These are phyloP conservation scores for Sapayoa aenigma DNA, from an alignment of 2,113 vertebrate species.

Conservation along the genomic window DNA sequence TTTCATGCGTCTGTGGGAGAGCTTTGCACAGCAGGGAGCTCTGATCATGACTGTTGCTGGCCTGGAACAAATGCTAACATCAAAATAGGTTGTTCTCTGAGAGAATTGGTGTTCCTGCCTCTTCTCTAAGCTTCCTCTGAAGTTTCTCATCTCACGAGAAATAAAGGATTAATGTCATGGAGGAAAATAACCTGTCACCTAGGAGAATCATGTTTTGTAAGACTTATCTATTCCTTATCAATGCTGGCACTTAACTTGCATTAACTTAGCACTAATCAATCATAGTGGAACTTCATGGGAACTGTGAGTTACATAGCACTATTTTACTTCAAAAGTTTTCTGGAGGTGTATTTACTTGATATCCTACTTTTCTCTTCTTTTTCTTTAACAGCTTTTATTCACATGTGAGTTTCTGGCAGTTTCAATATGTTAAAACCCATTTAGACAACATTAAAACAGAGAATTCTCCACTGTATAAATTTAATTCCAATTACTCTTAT, in stretches of 20 bases:
- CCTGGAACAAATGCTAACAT: not conserved
- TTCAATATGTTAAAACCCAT: conserved; percentile 71
- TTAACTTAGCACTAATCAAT: not conserved
- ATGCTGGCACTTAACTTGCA: not conserved
- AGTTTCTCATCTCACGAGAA: not conserved
- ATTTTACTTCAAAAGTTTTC: conserved; percentile 24
- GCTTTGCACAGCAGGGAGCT: not conserved
- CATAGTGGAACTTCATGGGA: not conserved
- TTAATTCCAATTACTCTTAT: conserved; percentile 71
- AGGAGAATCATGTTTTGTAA: not conserved
- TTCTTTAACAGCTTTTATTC: conserved; percentile 35
- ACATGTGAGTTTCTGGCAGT: conserved; percentile 55
- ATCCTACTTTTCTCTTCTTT: conserved; percentile 17
- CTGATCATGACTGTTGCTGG: not conserved
- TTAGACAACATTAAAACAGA: conserved; percentile 68
- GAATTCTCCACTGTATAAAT: conserved; percentile 66
- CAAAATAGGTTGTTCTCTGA: not conserved
- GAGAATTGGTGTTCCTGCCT: not conserved
- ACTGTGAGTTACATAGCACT: not conserved
- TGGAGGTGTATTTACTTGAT: not conserved
- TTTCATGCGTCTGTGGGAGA: not conserved
- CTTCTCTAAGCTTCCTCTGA: not conserved
- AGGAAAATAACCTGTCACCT: conserved; percentile 19
- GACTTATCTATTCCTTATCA: not conserved
- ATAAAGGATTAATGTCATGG: not conserved